Percentiles rank a stretch among this genome's conserved stretches.
These are phyloP conservation scores for Catalaphyllia jardinei DNA, from an alignment of 64 coral and sea anemone species.

Conservation along the genomic window DNA sequence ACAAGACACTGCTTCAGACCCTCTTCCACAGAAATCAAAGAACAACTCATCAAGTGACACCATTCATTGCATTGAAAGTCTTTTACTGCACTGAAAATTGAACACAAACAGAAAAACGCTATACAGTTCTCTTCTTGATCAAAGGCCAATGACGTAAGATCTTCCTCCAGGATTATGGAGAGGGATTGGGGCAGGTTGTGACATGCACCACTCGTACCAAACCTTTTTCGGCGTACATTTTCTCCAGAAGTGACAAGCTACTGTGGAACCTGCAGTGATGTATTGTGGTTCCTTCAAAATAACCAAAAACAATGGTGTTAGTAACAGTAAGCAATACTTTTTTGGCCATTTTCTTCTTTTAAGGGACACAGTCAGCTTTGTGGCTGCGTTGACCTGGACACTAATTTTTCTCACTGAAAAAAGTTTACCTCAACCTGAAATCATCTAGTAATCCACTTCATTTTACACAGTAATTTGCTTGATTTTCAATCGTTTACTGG, in stretches of 20 bases:
- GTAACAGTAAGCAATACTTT: background rate
- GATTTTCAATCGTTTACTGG: no score
- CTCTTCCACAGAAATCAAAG: no score
- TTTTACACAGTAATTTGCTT: no score
- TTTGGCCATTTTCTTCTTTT: background rate
- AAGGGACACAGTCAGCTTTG: no score
- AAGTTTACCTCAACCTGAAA: no score
- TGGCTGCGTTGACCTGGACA: no score
- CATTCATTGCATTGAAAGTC: background rate
- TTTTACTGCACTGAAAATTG: background rate
- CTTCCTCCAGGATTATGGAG: constrained; percentile 94
- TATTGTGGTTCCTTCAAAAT: constrained; percentile 72
- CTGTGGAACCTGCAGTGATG: constrained; percentile 58
- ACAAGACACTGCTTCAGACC: no score
- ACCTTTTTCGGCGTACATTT: constrained; percentile 88
- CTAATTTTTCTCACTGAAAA: no score
- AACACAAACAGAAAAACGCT: background rate
- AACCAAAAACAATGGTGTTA: constrained; percentile 27
- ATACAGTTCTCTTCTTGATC: background rate
- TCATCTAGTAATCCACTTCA: no score
- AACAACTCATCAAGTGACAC: no score
- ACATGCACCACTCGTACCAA: constrained; percentile 99
- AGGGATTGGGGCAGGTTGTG: constrained; percentile 78
- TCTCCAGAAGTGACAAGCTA: constrained; percentile 88
- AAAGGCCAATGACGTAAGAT: constrained; percentile 90